phyloP scores from a whole-genome alignment of 2,888 invertebrate species.

The Spatulosminthurus flaviceps region DNA sequence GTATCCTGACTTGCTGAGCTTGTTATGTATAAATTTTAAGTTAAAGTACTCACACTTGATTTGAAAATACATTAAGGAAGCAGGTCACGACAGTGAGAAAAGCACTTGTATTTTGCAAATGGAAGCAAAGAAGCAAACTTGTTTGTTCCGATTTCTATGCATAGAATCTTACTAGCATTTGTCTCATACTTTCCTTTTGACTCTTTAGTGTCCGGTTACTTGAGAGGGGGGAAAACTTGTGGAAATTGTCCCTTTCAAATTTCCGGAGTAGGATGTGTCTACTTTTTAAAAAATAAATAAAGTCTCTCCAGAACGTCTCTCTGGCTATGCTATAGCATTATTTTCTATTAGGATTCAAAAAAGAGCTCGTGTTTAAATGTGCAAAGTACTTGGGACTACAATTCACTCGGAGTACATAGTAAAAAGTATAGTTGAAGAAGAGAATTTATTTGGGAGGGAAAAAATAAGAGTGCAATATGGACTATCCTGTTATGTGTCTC shows the following conservation, averaged over 20 bases:
- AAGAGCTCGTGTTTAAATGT: conserved; percentile 4
- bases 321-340: too few species aligned
- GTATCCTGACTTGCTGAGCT: too few species aligned
- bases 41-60: too few species aligned
- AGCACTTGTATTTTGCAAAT: background rate
- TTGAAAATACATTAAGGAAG: background rate
- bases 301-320: background rate
- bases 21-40: too few species aligned
- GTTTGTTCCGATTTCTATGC: conserved; percentile 8
- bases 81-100: background rate
- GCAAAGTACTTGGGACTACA: background rate
- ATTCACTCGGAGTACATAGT: too few species aligned
- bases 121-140: background rate
- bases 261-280: too few species aligned
- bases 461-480: background rate
- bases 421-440: too few species aligned
- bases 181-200: background rate
- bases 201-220: background rate
- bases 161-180: background rate
- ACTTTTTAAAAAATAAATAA: too few species aligned
- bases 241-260: background rate
- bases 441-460: background rate
- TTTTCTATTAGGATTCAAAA: background rate
- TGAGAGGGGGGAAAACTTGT: background rate
- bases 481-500: background rate